Evolutionary conservation across 2,888 invertebrate genomes (phyloP).

Genomic region (Pheosia tremula): DNA sequence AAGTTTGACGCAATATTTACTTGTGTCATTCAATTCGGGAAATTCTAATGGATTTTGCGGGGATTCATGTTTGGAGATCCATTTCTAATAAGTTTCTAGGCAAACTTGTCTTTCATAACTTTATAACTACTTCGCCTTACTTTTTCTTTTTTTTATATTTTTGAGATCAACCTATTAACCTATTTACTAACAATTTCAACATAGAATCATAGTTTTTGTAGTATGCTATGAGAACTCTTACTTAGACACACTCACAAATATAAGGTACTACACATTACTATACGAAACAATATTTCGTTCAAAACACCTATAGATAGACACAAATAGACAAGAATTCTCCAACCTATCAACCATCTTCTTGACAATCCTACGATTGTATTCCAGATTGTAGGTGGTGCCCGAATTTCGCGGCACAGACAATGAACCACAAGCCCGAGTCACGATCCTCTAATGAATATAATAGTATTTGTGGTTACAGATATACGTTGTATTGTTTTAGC

Average conservation of each 20-base stretch:
- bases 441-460: not conserved
- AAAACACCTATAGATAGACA: not conserved
- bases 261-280: no score
- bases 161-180: no score
- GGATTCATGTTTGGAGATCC: not conserved
- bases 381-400: not conserved
- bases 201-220: no score
- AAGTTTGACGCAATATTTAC: slow-evolving; percentile 38
- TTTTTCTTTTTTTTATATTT: no score
- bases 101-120: no score
- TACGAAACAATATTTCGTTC: not conserved
- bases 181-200: no score
- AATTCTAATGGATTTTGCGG: not conserved
- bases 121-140: not conserved
- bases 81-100: not conserved
- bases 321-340: not conserved
- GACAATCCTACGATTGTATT: not conserved
- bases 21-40: slow-evolving; percentile 1
- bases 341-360: not conserved
- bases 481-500: not conserved
- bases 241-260: no score
- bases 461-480: not conserved
- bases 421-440: not conserved
- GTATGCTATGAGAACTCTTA: no score
- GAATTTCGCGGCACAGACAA: slow-evolving; percentile 1